phyloP scores from a whole-genome alignment of 2,888 invertebrate genomes.

The Nymphalis polychloros region DNA sequence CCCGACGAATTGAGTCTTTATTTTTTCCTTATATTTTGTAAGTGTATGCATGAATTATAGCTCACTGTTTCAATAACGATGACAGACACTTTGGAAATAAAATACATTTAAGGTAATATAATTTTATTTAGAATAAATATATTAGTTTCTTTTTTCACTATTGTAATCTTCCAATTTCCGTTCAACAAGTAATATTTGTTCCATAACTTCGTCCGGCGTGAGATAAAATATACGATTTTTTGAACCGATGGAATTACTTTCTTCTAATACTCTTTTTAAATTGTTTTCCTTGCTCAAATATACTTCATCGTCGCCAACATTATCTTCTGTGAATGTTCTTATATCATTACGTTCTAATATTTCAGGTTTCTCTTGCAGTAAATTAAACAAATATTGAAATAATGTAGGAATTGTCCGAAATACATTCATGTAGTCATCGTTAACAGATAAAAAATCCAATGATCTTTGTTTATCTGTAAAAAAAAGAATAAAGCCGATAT shows the following conservation, averaged over 20 bases:
- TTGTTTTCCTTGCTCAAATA: not conserved
- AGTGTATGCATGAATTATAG: no score
- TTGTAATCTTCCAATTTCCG: conserved; percentile 28
- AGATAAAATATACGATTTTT: conserved; percentile 9
- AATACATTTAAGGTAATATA: no score
- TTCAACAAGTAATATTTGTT: conserved; percentile 29
- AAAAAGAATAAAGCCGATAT: not conserved
- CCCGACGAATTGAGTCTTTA: no score
- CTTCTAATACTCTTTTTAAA: not conserved
- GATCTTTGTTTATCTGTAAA: conserved; percentile 6
- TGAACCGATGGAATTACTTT: conserved; percentile 4
- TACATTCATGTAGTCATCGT: conserved; percentile 41
- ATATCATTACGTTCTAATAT: conserved; percentile 56
- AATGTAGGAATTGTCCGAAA: conserved; percentile 57
- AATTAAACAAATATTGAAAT: conserved; percentile 55
- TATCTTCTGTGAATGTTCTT: conserved; percentile 43
- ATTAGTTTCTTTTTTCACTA: conserved; percentile 6
- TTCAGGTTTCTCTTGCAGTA: conserved; percentile 55
- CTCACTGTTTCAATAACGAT: no score
- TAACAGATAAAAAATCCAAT: not conserved
- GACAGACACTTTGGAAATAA: no score
- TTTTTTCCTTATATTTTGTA: no score
- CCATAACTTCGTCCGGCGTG: conserved; percentile 29
- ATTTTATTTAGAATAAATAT: no score
- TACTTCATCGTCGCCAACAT: not conserved